These are phyloP conservation scores for Sylvilagus bachmani DNA, from an alignment of 2,113 vertebrate species.

Conservation along the genomic window DNA sequence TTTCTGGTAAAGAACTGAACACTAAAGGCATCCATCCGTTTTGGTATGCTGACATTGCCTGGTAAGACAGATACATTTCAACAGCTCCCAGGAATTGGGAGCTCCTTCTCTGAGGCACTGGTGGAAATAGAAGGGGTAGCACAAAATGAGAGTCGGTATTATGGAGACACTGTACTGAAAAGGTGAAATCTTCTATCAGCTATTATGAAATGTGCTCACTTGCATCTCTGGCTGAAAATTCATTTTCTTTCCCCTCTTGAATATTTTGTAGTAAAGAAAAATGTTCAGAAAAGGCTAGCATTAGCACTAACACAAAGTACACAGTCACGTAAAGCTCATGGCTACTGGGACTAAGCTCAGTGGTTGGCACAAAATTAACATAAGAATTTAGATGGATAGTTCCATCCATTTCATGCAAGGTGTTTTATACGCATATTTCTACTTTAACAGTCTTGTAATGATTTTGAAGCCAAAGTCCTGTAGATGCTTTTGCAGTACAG, in stretches of 20 bases:
- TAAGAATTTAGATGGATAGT: neutral
- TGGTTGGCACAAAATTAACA: neutral
- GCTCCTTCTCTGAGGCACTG: conserved; percentile 59
- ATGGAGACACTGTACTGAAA: conserved; percentile 47
- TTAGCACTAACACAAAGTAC: neutral
- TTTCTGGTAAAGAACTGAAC: conserved; percentile 77
- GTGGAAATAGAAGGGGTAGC: conserved; percentile 66
- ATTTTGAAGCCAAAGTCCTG: neutral
- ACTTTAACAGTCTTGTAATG: neutral
- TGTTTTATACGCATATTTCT: conserved; percentile 17
- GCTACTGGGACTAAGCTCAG: neutral
- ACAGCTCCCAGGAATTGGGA: conserved; percentile 69
- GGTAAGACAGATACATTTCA: conserved; percentile 76
- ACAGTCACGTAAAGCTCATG: conserved; percentile 9
- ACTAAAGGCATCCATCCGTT: conserved; percentile 74
- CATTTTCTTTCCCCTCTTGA: conserved; percentile 52
- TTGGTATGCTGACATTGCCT: conserved; percentile 66
- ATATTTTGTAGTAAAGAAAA: conserved; percentile 58
- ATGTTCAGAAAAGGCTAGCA: conserved; percentile 30
- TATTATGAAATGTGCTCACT: conserved; percentile 31
- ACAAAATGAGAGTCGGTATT: conserved; percentile 57
- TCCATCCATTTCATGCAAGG: neutral
- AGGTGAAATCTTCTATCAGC: conserved; percentile 63
- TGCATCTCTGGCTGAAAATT: conserved; percentile 18
- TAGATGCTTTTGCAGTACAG: neutral